Percentiles rank a stretch among this genome's conserved stretches.
Conservation (phyloP, 2,797 vertebrate genomes). For the Trachurus trachurus region DNA sequence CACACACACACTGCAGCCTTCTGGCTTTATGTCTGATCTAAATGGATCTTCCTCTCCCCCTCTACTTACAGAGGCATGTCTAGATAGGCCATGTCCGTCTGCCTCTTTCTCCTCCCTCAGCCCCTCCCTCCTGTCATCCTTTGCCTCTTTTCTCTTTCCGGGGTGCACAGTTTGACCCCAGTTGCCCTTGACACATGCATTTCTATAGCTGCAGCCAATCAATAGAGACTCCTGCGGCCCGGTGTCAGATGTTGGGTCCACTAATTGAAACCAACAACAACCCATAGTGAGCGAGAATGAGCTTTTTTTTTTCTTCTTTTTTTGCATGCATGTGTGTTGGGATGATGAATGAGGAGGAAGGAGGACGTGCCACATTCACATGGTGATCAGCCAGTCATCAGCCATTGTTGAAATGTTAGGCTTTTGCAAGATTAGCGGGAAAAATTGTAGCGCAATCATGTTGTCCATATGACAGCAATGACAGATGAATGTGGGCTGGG, state of each 20-base stretch:
- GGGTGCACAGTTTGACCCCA: conserved; percentile 79
- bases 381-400: conserved; percentile 62
- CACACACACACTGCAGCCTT: conserved; percentile 25
- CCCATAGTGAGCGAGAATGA: conserved; percentile 52
- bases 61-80: conserved; percentile 56
- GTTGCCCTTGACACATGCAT: conserved; percentile 82
- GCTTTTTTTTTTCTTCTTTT: conserved; percentile 14
- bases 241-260: conserved; percentile 75
- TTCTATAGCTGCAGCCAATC: conserved; percentile 77
- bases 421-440: conserved; percentile 54
- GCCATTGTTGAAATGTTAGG: conserved; percentile 50
- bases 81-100: conserved; percentile 62
- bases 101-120: conserved; percentile 55
- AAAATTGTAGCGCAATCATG: conserved; percentile 42
- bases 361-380: conserved; percentile 70
- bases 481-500: conserved; percentile 28
- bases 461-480: conserved; percentile 30
- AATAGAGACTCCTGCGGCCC: conserved; percentile 72
- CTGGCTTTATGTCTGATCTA: conserved; percentile 60
- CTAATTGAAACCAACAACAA: conserved; percentile 82
- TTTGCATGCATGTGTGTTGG: conserved; percentile 25
- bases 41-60: conserved; percentile 57
- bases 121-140: conserved; percentile 70
- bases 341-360: conserved; percentile 69
- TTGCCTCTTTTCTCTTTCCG: conserved; percentile 66